Base-by-base conservation (phyloP, 2,888 invertebrate genomes). In the Eremobia ochroleuca region DNA sequence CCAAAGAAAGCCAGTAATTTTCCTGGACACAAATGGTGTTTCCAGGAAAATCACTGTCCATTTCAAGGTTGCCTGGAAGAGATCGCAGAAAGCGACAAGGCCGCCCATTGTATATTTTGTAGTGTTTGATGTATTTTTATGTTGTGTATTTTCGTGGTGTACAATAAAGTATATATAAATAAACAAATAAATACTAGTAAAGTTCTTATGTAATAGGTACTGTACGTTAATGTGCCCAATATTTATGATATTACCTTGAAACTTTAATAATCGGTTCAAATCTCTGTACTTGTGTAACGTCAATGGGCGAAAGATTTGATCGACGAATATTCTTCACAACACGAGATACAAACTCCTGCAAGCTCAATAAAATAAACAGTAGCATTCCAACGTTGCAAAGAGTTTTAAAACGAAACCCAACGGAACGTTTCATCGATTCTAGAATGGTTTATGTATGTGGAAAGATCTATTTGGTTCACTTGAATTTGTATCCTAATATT, bases 401-500 rank as follows among this genome's bases (percentile, higher is more conserved):
- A 64, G 43, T 80, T 71, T 34, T 43, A 68, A 34, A 69, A 66
- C 58, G 59, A 75, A 73, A 69, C 67, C 58, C 31, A 72, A 73
- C 66, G 73, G 37, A 74, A 78, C 64, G 65, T 79, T 82, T 76
- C 68, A 77, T 82, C 74, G 59, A 79, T 83, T 85, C 49, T 64
- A 72, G 73, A 79, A 80, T 81, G 65, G 77, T 87, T 84, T 88
- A 89, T 87, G 84, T 81, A 68, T 82, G 81, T 81, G 77, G 31
- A 85, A 83, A 91, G 89, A 90, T 91, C 86, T 89, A 91, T 92
- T 90, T 81, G 81, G 84, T 90, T 81, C 83, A 86, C 85, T 88
- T 87, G 88, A 92, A 92, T 92, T 93, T 93, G 94, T 94, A 92
- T 94, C 93, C 93, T 92, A 92, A 94, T 94, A 94, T 94, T 94